A percentile compares a stretch with the other conserved stretches of the same genome.
phyloP scores from a whole-genome alignment of 2,888 invertebrate species.

The Ctenicera cuprea region DNA sequence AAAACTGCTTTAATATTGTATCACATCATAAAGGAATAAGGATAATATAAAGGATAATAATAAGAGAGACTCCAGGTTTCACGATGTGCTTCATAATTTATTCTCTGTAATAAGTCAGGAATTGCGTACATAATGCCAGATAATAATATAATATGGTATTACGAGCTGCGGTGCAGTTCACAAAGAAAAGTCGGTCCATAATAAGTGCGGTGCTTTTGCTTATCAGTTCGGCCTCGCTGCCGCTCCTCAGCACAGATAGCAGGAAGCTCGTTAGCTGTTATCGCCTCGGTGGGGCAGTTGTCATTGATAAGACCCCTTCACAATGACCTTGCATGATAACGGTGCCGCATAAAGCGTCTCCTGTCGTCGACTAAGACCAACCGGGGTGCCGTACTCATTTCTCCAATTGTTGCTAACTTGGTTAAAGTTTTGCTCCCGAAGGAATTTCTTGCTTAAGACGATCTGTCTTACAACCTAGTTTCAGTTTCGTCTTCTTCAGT shows the following conservation, averaged over 20 bases:
- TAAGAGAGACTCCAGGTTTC: constrained; percentile 34
- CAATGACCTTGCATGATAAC: constrained; percentile 61
- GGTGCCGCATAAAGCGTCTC: constrained; percentile 58
- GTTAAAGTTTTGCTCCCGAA: constrained; percentile 18
- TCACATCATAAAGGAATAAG: constrained; percentile 40
- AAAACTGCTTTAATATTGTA: constrained; percentile 35
- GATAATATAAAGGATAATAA: constrained; percentile 34
- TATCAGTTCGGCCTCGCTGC: constrained; percentile 50
- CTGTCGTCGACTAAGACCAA: constrained; percentile 35
- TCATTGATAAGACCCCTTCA: constrained; percentile 63
- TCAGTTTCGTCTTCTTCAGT: neutral
- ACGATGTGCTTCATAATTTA: constrained; percentile 39
- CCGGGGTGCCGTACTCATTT: constrained; percentile 31
- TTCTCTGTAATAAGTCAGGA: constrained; percentile 38
- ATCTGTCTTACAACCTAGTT: neutral
- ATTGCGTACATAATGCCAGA: constrained; percentile 35
- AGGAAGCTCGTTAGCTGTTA: constrained; percentile 67
- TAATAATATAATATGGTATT: constrained; percentile 41
- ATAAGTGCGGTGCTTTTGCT: constrained; percentile 43
- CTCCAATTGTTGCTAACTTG: constrained; percentile 36
- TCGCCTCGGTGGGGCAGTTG: constrained; percentile 67
- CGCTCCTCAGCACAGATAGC: constrained; percentile 59
- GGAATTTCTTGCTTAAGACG: constrained; percentile 23
- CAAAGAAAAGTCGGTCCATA: constrained; percentile 45
- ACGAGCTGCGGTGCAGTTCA: constrained; percentile 39